Conservation (phyloP, 1,140 invertebrate genomes). For the Leptopilina clavipes region DNA sequence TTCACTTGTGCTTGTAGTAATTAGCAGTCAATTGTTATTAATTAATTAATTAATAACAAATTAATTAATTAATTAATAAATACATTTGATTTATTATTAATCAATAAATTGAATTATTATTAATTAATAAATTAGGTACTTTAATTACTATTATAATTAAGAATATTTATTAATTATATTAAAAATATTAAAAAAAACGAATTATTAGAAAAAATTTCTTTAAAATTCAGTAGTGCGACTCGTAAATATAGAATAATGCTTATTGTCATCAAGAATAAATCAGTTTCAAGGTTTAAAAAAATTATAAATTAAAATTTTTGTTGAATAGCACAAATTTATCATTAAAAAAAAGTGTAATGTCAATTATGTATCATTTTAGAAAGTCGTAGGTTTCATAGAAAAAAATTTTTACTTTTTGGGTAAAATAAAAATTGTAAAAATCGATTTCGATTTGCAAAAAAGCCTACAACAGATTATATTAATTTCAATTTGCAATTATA, state of each 20-base stretch:
- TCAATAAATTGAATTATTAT: too few species aligned
- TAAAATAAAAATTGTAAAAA: not conserved
- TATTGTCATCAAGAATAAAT: not conserved
- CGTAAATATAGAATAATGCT: not conserved
- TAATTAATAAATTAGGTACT: too few species aligned
- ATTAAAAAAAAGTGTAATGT: not conserved
- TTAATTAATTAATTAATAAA: too few species aligned
- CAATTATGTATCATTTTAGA: not conserved
- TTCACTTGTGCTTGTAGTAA: too few species aligned
- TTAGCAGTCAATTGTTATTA: too few species aligned
- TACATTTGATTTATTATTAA: too few species aligned
- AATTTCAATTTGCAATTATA: not conserved
- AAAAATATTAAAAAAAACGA: not conserved
- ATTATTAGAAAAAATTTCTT: not conserved
- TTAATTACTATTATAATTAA: too few species aligned
- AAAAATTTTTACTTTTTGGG: slow-evolving; percentile 1
- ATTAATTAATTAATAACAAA: too few species aligned
- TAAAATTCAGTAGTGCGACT: slow-evolving; percentile 6
- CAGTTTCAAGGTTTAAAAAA: not conserved
- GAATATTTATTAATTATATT: too few species aligned
- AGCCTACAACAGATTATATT: not conserved
- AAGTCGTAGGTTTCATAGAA: not conserved
- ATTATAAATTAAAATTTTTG: not conserved
- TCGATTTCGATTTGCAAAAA: not conserved
- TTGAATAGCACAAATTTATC: not conserved